A percentile compares a stretch with the other conserved stretches of the same genome.
Conservation (phyloP, 2,888 invertebrate genomes). For the Sympetrum striolatum region DNA sequence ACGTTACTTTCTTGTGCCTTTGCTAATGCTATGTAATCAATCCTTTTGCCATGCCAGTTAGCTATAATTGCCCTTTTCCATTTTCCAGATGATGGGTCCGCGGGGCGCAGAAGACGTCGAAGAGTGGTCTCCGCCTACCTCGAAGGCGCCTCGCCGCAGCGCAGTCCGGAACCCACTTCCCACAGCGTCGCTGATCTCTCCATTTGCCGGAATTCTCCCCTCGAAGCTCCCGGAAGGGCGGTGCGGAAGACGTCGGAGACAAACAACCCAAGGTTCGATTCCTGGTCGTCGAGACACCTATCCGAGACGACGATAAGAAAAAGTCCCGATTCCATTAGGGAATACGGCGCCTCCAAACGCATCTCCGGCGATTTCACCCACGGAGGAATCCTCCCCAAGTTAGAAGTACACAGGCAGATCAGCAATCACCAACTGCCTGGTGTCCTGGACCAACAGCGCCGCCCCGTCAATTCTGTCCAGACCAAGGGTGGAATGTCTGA, state of each 20-base stretch:
- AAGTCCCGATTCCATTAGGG: neutral
- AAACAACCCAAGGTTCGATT: neutral
- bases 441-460: neutral
- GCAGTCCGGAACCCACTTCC: constrained; percentile 35
- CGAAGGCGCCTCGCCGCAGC: constrained; percentile 32
- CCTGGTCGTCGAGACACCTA: neutral
- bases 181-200: constrained; percentile 28
- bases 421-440: neutral
- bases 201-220: constrained; percentile 49
- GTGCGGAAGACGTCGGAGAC: constrained; percentile 71
- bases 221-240: constrained; percentile 65
- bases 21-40: too few relatives aligned
- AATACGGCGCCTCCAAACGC: neutral
- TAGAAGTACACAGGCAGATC: neutral
- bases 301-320: neutral
- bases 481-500: neutral
- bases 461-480: neutral
- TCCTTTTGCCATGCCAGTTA: too few relatives aligned
- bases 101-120: constrained; percentile 51
- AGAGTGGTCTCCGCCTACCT: constrained; percentile 45
- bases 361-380: neutral
- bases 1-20: too few relatives aligned
- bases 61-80: constrained; percentile 18
- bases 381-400: neutral
- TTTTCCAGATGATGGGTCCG: constrained; percentile 49